A percentile compares a stretch with the other conserved stretches of the same genome.
Evolutionary conservation across 2,797 vertebrate genomes (phyloP).

Genomic region (Rhynchotus rufescens): DNA sequence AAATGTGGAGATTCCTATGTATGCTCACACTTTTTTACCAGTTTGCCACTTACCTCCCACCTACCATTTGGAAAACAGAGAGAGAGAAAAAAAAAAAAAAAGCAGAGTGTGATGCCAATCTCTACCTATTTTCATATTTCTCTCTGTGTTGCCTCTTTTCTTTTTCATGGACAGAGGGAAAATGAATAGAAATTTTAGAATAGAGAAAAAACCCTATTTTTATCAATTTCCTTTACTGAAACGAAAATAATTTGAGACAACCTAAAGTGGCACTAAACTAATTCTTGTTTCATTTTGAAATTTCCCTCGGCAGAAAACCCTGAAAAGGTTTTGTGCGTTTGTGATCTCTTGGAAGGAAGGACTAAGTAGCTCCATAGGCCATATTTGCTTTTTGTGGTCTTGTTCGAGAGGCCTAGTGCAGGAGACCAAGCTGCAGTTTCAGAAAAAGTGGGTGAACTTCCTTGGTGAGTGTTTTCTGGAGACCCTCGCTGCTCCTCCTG

Average conservation of each 20-base stretch:
- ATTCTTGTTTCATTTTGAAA: neutral
- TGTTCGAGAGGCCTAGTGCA: neutral
- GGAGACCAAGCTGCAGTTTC: neutral
- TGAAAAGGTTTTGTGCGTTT: rapidly evolving
- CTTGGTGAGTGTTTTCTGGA: neutral
- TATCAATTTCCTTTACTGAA: neutral
- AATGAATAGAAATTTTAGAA: neutral
- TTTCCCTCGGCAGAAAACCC: rapidly evolving
- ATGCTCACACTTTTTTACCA: slow-evolving; percentile 63
- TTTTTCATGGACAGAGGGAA: neutral
- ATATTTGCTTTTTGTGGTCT: neutral
- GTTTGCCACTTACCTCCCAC: slow-evolving; percentile 71
- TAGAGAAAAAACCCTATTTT: neutral
- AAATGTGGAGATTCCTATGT: slow-evolving; percentile 39
- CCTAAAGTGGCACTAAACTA: neutral
- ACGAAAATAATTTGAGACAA: neutral
- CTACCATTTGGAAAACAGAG: slow-evolving; percentile 60
- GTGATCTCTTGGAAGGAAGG: neutral
- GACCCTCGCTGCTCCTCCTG: rapidly evolving
- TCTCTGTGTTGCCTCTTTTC: neutral
- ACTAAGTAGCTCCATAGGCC: neutral
- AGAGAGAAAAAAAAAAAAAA: neutral
- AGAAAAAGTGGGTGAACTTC: neutral
- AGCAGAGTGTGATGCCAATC: slow-evolving; percentile 17
- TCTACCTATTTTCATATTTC: slow-evolving; percentile 50